phyloP scores from a whole-genome alignment of 2,797 vertebrate species.

The Stomatorhinus walkeri region DNA sequence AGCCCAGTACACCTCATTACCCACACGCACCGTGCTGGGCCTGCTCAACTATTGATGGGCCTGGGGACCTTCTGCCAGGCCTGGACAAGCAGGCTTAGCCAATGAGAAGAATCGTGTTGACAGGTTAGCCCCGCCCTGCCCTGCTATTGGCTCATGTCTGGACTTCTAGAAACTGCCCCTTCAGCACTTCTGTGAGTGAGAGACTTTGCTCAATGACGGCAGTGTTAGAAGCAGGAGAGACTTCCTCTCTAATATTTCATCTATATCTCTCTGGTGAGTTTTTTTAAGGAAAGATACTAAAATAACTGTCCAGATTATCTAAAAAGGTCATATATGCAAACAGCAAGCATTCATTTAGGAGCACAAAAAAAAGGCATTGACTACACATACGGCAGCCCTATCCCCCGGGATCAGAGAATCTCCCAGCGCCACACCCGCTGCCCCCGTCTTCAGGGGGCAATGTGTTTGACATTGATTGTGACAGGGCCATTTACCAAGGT shows the following conservation, averaged over 20 bases:
- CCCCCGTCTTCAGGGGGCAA: neutral
- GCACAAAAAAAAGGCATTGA: neutral
- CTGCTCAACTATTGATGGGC: conserved; percentile 69
- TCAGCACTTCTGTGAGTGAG: neutral
- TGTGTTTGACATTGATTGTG: neutral
- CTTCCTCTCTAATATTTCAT: neutral
- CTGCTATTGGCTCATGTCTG: neutral
- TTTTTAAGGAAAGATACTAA: neutral
- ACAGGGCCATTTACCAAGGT: neutral
- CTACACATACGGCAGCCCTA: neutral
- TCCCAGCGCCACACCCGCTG: neutral
- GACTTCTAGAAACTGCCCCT: neutral
- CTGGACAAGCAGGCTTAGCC: neutral
- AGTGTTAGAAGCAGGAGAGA: neutral
- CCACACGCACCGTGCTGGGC: conserved; percentile 53
- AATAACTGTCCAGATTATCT: neutral
- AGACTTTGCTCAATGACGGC: neutral
- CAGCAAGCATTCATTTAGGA: neutral
- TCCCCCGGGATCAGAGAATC: neutral
- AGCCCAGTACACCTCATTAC: conserved; percentile 63
- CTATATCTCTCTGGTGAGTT: neutral
- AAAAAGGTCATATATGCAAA: neutral
- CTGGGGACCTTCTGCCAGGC: conserved; percentile 41
- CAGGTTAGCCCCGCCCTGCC: neutral
- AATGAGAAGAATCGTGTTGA: neutral